A percentile compares a stretch with the other conserved stretches of the same genome.
These are phyloP conservation scores for Cyphomyrus discorhynchus DNA, from an alignment of 2,113 vertebrate species.

Conservation along the genomic window DNA sequence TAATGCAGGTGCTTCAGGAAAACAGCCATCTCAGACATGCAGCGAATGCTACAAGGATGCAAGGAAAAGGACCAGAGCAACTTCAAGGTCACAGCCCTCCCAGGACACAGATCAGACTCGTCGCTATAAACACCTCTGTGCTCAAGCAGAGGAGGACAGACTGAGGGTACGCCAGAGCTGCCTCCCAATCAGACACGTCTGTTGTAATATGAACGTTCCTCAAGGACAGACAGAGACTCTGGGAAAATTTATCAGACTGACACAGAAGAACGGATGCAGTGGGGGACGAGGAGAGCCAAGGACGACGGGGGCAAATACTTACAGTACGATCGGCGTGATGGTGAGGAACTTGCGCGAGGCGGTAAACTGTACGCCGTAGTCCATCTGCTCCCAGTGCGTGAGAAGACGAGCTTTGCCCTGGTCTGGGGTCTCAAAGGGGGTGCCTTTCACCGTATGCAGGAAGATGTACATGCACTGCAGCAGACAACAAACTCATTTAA, in stretches of 20 bases:
- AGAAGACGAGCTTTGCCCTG: constrained; percentile 90
- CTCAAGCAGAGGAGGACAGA: background rate
- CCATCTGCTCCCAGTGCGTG: constrained; percentile 98
- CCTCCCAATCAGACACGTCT: too few relatives aligned
- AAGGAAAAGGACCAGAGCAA: background rate
- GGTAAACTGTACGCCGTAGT: constrained; percentile 92
- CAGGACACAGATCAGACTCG: background rate
- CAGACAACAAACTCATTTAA: constrained; percentile 3
- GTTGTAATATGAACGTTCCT: background rate
- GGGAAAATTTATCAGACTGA: background rate
- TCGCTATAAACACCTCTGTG: background rate
- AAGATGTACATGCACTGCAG: constrained; percentile 93
- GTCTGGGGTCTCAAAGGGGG: constrained; percentile 90
- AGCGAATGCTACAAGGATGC: background rate
- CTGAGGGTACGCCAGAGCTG: background rate
- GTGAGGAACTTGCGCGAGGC: constrained; percentile 94
- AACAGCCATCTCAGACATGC: background rate
- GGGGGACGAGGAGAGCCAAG: background rate
- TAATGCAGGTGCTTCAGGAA: constrained; percentile 23
- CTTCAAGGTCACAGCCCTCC: background rate
- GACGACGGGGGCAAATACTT: constrained; percentile 49
- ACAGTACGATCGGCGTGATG: constrained; percentile 93
- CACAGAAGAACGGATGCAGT: background rate
- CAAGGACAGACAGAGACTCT: background rate
- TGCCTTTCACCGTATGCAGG: constrained; percentile 91